Conservation (phyloP, 2,888 invertebrate species). For the Chydorus sphaericus region DNA sequence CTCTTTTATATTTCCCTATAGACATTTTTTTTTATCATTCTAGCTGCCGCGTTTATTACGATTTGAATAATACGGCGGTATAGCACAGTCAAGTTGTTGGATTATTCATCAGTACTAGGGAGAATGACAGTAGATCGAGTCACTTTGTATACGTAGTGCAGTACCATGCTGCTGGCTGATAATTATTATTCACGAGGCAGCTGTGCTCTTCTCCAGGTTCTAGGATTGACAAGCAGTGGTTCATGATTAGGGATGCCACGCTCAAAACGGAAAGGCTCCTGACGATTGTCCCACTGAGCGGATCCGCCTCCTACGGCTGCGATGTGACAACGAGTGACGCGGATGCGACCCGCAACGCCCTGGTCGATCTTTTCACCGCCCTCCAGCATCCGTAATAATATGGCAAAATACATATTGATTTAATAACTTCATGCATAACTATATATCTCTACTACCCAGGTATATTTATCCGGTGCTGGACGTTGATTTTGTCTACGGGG, state of each 20-base stretch:
- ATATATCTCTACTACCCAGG: neutral
- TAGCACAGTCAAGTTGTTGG: no score
- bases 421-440: neutral
- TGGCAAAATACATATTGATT: neutral
- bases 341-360: slow-evolving; percentile 46
- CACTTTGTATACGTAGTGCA: no score
- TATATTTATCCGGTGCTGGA: slow-evolving; percentile 82
- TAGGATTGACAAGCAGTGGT: slow-evolving; percentile 78
- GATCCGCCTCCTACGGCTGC: slow-evolving; percentile 27
- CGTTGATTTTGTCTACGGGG: slow-evolving; percentile 46
- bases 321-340: slow-evolving; percentile 46
- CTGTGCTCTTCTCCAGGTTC: slow-evolving; percentile 41
- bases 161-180: no score
- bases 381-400: slow-evolving; percentile 56
- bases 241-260: slow-evolving; percentile 66
- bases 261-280: slow-evolving; percentile 62
- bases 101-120: no score
- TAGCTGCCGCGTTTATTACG: no score
- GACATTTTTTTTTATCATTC: no score
- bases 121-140: no score
- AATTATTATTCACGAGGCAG: no score
- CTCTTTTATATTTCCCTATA: no score
- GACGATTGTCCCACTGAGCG: slow-evolving; percentile 45
- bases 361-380: slow-evolving; percentile 67
- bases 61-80: no score